Conservation (phyloP, 2,888 invertebrate species). For the Eulithis prunata region DNA sequence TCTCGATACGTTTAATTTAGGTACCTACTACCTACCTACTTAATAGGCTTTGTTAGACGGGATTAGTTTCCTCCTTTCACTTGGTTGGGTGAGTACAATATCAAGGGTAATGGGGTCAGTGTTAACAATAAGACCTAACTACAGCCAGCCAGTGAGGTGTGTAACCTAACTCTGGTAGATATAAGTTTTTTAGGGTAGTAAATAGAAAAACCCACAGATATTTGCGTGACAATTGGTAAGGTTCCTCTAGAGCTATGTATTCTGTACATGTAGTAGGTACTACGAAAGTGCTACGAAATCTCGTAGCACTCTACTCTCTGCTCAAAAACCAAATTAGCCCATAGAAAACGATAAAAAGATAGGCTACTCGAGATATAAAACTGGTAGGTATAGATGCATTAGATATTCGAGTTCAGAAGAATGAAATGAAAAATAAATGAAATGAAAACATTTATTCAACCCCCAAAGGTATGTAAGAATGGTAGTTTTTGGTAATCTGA, state of each 20-base stretch:
- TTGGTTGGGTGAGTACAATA: constrained; percentile 28
- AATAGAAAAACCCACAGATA: background rate
- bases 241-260: background rate
- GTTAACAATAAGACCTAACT: background rate
- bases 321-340: no score
- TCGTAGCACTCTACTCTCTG: constrained; percentile 8
- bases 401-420: no score
- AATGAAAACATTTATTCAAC: no score
- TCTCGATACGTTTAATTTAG: background rate
- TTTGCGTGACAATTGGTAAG: background rate
- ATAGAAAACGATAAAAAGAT: no score
- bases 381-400: no score
- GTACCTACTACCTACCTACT: no score
- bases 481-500: no score
- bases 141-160: no score
- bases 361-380: no score
- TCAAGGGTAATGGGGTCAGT: constrained; percentile 37
- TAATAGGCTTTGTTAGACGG: background rate
- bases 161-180: background rate
- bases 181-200: background rate
- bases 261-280: background rate
- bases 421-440: no score
- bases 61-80: constrained; percentile 48
- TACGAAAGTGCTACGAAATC: constrained; percentile 12
- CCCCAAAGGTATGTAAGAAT: no score